These are phyloP conservation scores for Chrysogorgia sp. DNA, from an alignment of 92 coral and sea anemone species.

Conservation along the genomic window DNA sequence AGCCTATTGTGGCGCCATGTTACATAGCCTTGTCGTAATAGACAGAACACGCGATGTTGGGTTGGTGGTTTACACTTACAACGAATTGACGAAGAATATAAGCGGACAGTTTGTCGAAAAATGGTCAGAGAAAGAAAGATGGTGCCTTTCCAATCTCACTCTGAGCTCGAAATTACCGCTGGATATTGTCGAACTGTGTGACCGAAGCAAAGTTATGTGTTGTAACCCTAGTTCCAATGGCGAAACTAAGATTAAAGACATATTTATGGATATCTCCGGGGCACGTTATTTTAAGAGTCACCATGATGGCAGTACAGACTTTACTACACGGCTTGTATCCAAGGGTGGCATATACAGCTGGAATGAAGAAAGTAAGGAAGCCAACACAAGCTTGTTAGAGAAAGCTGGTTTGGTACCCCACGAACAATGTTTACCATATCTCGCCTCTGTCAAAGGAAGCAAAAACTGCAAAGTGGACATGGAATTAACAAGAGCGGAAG, in stretches of 20 bases:
- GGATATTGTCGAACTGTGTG: constrained; percentile 27
- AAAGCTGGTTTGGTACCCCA: constrained; percentile 52
- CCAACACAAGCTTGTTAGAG: constrained; percentile 20
- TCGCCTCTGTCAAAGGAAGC: constrained; percentile 39
- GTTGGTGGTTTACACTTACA: constrained; percentile 36
- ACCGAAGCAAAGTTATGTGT: constrained; percentile 16
- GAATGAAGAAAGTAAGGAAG: constrained; percentile 31
- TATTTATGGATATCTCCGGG: constrained; percentile 36
- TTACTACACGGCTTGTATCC: constrained; percentile 33
- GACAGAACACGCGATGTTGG: constrained; percentile 45
- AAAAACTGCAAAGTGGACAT: constrained; percentile 52
- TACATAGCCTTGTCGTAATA: constrained; percentile 32
- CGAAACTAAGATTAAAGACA: constrained; percentile 24
- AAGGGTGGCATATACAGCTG: constrained; percentile 30
- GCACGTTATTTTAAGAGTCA: constrained; percentile 38
- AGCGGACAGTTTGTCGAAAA: constrained; percentile 45
- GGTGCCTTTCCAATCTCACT: constrained; percentile 48
- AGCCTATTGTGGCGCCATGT: constrained; percentile 37
- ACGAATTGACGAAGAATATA: constrained; percentile 21
- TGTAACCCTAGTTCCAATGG: constrained; percentile 2
- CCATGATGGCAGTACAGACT: constrained; percentile 23
- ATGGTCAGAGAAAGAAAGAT: constrained; percentile 32
- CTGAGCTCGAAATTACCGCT: constrained; percentile 42
- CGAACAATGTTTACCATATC: constrained; percentile 45
- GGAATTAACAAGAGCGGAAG: constrained; percentile 35